Base-by-base conservation (phyloP, 2,113 vertebrate genomes). In the Cathartes aura region DNA sequence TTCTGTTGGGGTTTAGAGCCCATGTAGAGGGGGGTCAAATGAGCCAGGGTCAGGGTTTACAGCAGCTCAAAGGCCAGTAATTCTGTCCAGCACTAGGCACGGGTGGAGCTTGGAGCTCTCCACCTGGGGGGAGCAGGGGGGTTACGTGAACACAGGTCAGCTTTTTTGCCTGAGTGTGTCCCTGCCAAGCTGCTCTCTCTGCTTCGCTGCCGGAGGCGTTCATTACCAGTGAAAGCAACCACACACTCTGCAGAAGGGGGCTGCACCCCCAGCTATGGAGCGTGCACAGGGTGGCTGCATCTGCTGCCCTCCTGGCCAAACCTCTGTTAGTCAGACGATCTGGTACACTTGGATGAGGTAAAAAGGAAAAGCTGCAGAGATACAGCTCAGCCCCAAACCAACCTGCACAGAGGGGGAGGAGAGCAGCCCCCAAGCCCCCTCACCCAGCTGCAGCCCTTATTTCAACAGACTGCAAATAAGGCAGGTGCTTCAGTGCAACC, bases 61-160 rank as follows among this genome's bases (percentile, higher is more conserved):
- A 45, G 56, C n/a, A 59, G 5, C 42, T 29, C 12, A 2, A 1
- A 0, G 19, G 43, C 14, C 81, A 8, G 8, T 5, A 55, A 11
- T 24, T 38, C 50, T 2, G 15, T 2, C 6, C 1, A 12, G 34
- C 24, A 3, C 5, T 0, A 18, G 71, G 27, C 48, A 4, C 1
- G 1, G 29, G 43, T 19, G 22, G 68, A 20, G 26, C 36, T 12
- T 2, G 3, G 47, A 59, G 29, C 52, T 24, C 42, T 45, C 16
- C 24, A 36, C 47, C 48, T 0, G 29, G 9, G 24, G 5, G 4
- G 5, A 42, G 55, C 8, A 1, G 23, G 38, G 27, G 14, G 2
- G 38, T 56, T 9, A 15, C 17, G 0, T 3, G 53, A 11, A 55
- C 52, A 3, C 56, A 8, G 73, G 2, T 8, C 34, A 15, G 80